A percentile compares a stretch with the other conserved stretches of the same genome.
These are phyloP conservation scores for Protobothrops flavoviridis DNA, from an alignment of 2,113 vertebrate genomes.

Conservation along the genomic window DNA sequence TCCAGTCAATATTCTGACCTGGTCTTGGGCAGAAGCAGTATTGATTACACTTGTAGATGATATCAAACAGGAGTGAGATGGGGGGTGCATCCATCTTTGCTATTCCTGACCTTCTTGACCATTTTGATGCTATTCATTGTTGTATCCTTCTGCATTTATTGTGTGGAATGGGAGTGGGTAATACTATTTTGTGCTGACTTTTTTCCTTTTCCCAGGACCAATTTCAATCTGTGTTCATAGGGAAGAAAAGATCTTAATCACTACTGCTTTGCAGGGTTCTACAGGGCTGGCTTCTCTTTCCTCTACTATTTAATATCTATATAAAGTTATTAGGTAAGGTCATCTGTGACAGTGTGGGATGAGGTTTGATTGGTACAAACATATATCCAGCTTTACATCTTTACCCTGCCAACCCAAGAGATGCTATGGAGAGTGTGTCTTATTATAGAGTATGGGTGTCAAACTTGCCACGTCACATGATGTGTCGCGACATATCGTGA, in stretches of 20 bases:
- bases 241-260: neutral
- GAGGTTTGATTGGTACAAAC: neutral
- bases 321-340: neutral
- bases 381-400: neutral
- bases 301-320: neutral
- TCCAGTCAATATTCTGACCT: neutral
- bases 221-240: neutral
- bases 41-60: neutral
- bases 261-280: neutral
- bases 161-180: neutral
- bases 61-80: neutral
- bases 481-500: too few relatives aligned
- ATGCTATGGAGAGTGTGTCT: neutral
- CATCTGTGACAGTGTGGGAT: neutral
- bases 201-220: neutral
- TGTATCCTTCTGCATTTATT: neutral
- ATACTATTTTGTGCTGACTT: neutral
- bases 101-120: neutral
- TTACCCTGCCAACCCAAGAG: neutral
- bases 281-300: neutral
- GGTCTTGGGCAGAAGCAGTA: neutral
- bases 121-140: neutral
- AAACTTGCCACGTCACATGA: too few relatives aligned
- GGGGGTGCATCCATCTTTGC: neutral
- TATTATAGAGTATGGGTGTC: neutral